Base-by-base conservation (phyloP, 1,140 invertebrate species). In the Drosophila nigromelanica region DNA sequence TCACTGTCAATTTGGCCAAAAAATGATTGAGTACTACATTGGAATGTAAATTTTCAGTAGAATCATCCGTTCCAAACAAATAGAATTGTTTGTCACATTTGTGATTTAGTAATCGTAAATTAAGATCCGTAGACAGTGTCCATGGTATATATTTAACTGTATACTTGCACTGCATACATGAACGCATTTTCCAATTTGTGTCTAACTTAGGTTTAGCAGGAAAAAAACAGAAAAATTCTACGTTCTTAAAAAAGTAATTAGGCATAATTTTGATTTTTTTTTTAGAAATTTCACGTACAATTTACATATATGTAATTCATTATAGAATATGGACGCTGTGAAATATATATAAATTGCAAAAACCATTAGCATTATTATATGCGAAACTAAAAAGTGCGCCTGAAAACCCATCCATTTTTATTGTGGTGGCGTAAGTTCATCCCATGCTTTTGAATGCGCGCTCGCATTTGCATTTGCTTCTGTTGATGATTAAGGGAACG, bases 251-350 rank as follows among this genome's bases (percentile, higher is more conserved):
- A 14, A 42, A 58, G 10, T 66, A 80, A 73, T 71, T 81, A 78
- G 63, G 80, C 47, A 72, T 74, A n/a, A n/a, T n/a, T n/a, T 73
- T 62, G 75, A 78, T 64, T 76, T 72, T 50, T 81, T 76, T 58
- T 89, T 73, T 69, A 55, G 60, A 82, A 79, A 76, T 30, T 82
- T 86, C 76, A 82, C 64, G 78, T 78, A 78, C 73, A 85, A 76
- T 82, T 82, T 86, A 78, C 75, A 67, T 78, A 69, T 35, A 73
- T 89, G 55, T 78, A 89, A 60, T 75, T 71, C 87, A 78, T 86
- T 82, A 73, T 82, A 82, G 76, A 76, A 85, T 89, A 79, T 70
- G 82, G 78, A 82, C 82, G 80, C 83, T 89, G 85, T 89, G 83
- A 89, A 89, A 89, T 83, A 74, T 80, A 80, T 80, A 82, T 72